phyloP scores from a whole-genome alignment of 2,888 invertebrate genomes.

The Rhorus exstirpatorius region DNA sequence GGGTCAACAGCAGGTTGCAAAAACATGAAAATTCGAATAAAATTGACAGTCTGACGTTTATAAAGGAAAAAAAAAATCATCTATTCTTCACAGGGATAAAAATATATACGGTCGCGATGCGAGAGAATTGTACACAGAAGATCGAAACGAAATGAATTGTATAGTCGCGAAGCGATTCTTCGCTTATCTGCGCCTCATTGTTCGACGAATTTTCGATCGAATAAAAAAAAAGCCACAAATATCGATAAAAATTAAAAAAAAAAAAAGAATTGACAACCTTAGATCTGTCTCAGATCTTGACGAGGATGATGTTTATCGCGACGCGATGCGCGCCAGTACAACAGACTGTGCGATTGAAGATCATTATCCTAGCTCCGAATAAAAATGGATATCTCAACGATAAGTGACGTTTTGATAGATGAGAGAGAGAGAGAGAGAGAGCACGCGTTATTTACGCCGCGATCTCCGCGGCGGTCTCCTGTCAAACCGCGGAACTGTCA shows the following conservation, averaged over 20 bases:
- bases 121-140: conserved; percentile 6
- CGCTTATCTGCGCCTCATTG: conserved; percentile 42
- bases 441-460: conserved; percentile 58
- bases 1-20: neutral
- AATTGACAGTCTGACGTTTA: conserved; percentile 9
- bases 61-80: conserved; percentile 40
- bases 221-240: conserved; percentile 20
- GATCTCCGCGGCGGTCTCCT: conserved; percentile 54
- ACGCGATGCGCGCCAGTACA: conserved; percentile 45
- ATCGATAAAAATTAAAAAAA: conserved; percentile 3
- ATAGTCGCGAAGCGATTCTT: conserved; percentile 16
- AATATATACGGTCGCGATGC: conserved; percentile 51
- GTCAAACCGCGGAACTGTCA: conserved; percentile 65
- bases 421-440: conserved; percentile 13
- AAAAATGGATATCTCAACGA: conserved; percentile 44
- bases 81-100: conserved; percentile 44
- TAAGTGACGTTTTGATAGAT: conserved; percentile 23
- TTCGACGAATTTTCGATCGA: conserved; percentile 33
- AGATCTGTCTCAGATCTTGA: conserved; percentile 63
- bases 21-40: neutral
- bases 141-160: conserved; percentile 7
- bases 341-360: conserved; percentile 49
- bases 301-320: conserved; percentile 50
- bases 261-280: conserved; percentile 42
- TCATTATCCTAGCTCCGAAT: conserved; percentile 59